Conservation (phyloP, 1,140 invertebrate species). For the Lepidurus arcticus region DNA sequence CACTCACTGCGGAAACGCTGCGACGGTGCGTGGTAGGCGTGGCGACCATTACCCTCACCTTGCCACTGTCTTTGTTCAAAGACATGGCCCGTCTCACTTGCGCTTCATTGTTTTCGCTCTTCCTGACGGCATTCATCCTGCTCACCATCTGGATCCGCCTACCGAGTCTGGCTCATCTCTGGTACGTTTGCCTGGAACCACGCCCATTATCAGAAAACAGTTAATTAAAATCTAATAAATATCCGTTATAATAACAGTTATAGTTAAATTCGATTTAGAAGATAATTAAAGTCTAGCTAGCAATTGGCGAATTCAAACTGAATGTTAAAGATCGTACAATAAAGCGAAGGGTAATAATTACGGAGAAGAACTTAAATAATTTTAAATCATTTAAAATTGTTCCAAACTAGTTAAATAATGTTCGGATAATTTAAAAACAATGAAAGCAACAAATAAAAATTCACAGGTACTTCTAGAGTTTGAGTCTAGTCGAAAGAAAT, state of each 20-base stretch:
- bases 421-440: too few relatives aligned
- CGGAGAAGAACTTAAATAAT: neutral
- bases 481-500: too few relatives aligned
- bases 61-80: slow-evolving; percentile 75
- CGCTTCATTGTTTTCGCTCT: slow-evolving; percentile 69
- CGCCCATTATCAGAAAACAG: too few relatives aligned
- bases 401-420: neutral
- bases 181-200: slow-evolving; percentile 39
- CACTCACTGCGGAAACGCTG: neutral
- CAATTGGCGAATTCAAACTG: too few relatives aligned
- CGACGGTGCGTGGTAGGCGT: slow-evolving; percentile 57
- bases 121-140: slow-evolving; percentile 69
- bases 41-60: slow-evolving; percentile 65
- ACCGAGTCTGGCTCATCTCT: slow-evolving; percentile 43
- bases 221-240: too few relatives aligned
- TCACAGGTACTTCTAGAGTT: too few relatives aligned
- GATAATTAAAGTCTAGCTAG: too few relatives aligned
- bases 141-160: slow-evolving; percentile 62
- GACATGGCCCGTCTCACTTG: slow-evolving; percentile 72
- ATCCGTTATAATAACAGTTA: too few relatives aligned
- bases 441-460: too few relatives aligned
- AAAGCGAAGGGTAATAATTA: neutral
- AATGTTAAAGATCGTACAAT: too few relatives aligned
- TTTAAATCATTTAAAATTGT: neutral
- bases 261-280: too few relatives aligned